Evolutionary conservation across 35 echinoderm and acorn worm species (phyloP), one percentile per base, ranked within the genome.

Genomic region (Ptychodera flava): DNA sequence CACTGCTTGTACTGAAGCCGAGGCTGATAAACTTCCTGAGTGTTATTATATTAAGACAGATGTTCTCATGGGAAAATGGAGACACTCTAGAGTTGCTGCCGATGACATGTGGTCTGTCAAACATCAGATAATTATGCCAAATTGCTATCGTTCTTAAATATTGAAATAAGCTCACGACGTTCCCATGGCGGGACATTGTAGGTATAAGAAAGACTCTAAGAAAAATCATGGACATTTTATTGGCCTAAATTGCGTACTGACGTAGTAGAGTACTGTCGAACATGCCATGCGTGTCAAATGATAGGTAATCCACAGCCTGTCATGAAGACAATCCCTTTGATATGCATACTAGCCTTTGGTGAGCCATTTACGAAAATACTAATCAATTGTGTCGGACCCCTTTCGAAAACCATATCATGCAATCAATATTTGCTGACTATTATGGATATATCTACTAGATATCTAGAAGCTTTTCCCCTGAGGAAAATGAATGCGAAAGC

Each of bases 261-360:
- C 80, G 90, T 95, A 0, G 33, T 76, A 27, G 30, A 87, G 16
- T 92, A 88, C 82, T 86, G 85, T 89, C 33, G 34, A 28, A 87
- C 87, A 6, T 95, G 90, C 82, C 91, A 90, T 76, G 16, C 78
- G 16, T 88, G 94, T 52, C 94, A 97, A 35, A 35, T 93, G 1
- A 85, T 90, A 29, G 91, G 94, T 6, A 97, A 97, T 32, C 94
- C 94, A n/a, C 92, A 97, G 79, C 87, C 90, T 52, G 88, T 88
- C 15, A 85, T 93, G 33, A 91, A 88, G 1, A 0, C 52, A 29
- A 88, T 88, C 10, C 94, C 91, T 14, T 30, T 97, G 16, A 87
- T 85, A 35, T 91, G 88, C 1, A 93, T 97, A 34, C 91, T 91
- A 2, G 91, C 94, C 77, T 97, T 97, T 83, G 91, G 89, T 31